Evolutionary conservation across 2,113 vertebrate species (phyloP).

Genomic region (Spheniscus mendiculus): DNA sequence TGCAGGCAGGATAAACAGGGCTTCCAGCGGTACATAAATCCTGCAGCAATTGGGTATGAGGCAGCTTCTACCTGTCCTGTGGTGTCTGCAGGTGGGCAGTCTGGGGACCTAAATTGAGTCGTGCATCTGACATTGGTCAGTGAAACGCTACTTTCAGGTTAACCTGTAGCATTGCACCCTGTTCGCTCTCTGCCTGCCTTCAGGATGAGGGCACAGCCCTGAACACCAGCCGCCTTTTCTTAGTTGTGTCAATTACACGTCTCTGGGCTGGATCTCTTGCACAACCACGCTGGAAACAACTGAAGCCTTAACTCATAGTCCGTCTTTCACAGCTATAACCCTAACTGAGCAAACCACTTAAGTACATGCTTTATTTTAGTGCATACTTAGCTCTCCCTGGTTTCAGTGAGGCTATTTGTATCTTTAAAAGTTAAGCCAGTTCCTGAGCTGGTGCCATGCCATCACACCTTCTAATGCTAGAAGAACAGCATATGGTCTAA

Average conservation of each 20-base stretch:
- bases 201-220: neutral
- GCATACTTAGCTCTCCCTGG: neutral
- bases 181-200: neutral
- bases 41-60: neutral
- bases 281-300: neutral
- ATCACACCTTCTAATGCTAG: neutral
- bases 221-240: neutral
- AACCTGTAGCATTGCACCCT: neutral
- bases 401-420: neutral
- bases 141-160: neutral
- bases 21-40: rapidly evolving
- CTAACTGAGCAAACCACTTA: neutral
- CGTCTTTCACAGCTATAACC: neutral
- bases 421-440: neutral
- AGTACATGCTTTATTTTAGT: neutral
- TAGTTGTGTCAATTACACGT: rapidly evolving
- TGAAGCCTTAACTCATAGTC: neutral
- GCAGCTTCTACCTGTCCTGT: neutral
- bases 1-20: neutral
- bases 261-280: neutral
- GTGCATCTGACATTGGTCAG: neutral
- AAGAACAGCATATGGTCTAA: neutral
- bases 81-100: neutral
- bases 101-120: neutral
- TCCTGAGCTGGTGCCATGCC: neutral